phyloP scores from a whole-genome alignment of 2,113 vertebrate species.

The Dipodomys ordii region DNA sequence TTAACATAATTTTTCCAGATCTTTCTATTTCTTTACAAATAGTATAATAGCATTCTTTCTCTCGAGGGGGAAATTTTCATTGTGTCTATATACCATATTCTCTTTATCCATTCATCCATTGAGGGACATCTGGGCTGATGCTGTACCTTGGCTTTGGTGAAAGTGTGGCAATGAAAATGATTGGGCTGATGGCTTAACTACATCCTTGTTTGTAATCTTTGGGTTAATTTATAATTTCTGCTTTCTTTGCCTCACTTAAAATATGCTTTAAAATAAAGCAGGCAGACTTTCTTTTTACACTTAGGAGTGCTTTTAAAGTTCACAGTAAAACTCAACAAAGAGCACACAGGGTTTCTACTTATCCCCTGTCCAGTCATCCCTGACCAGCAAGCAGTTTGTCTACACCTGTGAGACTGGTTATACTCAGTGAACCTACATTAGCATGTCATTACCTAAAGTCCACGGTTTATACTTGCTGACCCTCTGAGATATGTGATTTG shows the following conservation, averaged over 20 bases:
- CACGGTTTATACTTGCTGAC: fast-evolving
- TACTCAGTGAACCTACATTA: not conserved
- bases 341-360: not conserved
- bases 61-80: too few species aligned
- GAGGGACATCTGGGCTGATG: too few species aligned
- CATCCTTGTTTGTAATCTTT: too few species aligned
- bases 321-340: not conserved
- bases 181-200: not conserved
- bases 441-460: not conserved
- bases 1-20: too few species aligned
- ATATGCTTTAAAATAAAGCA: not conserved
- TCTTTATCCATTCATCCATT: too few species aligned
- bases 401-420: not conserved
- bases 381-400: not conserved
- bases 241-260: not conserved
- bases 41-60: too few species aligned
- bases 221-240: not conserved
- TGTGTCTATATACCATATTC: too few species aligned
- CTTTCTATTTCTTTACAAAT: too few species aligned
- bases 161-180: too few species aligned
- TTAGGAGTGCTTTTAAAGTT: not conserved
- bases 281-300: not conserved
- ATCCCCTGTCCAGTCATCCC: fast-evolving
- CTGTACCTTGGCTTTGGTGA: too few species aligned
- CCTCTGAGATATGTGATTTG: not conserved